Conservation (phyloP, 2,113 vertebrate species). For the Corythornis madagascariensis region DNA sequence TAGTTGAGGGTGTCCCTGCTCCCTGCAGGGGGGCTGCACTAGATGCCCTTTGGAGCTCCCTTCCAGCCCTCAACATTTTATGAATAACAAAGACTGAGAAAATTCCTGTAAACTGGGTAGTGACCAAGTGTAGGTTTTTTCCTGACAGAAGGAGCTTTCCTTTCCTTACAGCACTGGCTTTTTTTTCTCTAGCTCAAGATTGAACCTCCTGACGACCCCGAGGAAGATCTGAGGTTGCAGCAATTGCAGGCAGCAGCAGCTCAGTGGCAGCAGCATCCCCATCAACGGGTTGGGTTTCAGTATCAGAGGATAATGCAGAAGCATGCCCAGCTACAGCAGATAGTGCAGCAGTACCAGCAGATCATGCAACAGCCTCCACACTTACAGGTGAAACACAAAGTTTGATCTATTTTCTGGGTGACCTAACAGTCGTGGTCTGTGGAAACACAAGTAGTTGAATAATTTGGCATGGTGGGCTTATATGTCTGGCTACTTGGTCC, state of each 20-base stretch:
- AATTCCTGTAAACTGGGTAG: neutral
- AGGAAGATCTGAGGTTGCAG: conserved; percentile 89
- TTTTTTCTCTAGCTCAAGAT: conserved; percentile 68
- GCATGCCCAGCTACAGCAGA: conserved; percentile 90
- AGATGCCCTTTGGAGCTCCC: too few species aligned
- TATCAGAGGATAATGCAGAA: conserved; percentile 98
- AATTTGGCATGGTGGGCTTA: neutral
- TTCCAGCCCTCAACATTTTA: too few species aligned
- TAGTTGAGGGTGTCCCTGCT: too few species aligned
- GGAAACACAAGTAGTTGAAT: neutral
- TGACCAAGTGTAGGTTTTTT: neutral
- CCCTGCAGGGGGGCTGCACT: too few species aligned
- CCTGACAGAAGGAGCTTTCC: neutral
- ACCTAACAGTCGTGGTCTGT: neutral
- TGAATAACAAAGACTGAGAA: neutral
- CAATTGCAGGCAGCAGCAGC: conserved; percentile 93
- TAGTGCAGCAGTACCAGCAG: conserved; percentile 92
- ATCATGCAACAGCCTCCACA: conserved; percentile 91
- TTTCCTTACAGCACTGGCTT: conserved; percentile 7
- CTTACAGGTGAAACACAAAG: conserved; percentile 80
- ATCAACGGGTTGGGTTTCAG: conserved; percentile 90
- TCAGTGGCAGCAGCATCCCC: conserved; percentile 97
- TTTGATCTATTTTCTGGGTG: neutral
- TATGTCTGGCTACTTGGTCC: neutral
- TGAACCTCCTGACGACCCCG: conserved; percentile 82